These are phyloP conservation scores for Diuraphis noxia DNA, from an alignment of 1,140 invertebrate genomes.

Conservation along the genomic window DNA sequence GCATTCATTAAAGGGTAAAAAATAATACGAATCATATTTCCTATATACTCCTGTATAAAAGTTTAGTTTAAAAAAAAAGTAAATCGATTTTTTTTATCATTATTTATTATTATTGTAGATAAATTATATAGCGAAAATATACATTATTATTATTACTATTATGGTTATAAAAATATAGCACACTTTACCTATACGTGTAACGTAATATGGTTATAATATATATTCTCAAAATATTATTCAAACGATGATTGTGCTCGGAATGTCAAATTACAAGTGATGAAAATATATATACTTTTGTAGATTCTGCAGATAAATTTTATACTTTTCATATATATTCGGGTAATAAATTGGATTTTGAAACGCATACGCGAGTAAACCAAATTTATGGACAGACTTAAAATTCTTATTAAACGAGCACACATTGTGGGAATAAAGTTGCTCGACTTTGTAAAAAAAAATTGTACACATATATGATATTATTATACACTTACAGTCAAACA, in stretches of 20 bases:
- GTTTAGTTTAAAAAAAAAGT: not conserved
- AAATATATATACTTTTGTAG: not conserved
- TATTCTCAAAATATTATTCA: conserved; percentile 14
- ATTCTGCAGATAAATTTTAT: not conserved
- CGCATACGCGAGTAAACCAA: not conserved
- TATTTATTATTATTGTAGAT: conserved; percentile 31
- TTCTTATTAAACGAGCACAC: not conserved
- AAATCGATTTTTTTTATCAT: not conserved
- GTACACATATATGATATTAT: not conserved
- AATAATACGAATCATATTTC: not conserved
- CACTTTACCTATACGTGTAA: not conserved
- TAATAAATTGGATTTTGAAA: conserved; percentile 5
- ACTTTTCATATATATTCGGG: not conserved
- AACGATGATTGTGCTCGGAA: not conserved
- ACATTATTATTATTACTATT: not conserved
- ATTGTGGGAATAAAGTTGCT: not conserved
- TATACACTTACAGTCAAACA: not conserved
- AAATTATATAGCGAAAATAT: not conserved
- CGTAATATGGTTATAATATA: not conserved
- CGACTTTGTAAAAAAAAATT: not conserved
- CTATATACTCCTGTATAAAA: not conserved
- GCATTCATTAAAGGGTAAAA: not conserved
- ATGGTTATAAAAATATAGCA: not conserved
- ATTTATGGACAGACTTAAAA: not conserved
- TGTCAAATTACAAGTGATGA: not conserved